These are phyloP conservation scores for Hyperopisus bebe DNA, from an alignment of 2,113 vertebrate genomes.

Conservation along the genomic window DNA sequence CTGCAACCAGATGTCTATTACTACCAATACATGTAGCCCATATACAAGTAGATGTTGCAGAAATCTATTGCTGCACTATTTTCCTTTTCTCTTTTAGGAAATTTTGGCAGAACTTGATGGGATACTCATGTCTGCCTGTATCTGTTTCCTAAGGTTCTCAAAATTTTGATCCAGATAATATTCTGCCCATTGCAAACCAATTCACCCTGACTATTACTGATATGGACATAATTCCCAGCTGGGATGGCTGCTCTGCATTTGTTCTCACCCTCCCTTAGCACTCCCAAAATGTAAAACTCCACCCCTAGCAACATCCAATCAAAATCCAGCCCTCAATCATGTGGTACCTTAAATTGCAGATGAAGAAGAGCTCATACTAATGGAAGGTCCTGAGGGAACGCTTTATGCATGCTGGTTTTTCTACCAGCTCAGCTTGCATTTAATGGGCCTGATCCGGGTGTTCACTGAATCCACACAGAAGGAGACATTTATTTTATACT, in stretches of 20 bases:
- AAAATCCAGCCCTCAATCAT: conserved; percentile 31
- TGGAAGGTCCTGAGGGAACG: not conserved
- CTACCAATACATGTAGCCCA: not conserved
- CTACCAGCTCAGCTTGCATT: not conserved
- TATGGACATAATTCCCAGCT: conserved; percentile 64
- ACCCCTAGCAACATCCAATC: conserved; percentile 31
- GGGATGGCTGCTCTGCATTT: conserved; percentile 52
- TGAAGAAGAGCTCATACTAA: not conserved
- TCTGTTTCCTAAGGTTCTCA: not conserved
- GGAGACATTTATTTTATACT: not conserved
- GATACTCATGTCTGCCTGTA: conserved; percentile 30
- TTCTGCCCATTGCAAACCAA: conserved; percentile 53
- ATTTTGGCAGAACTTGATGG: conserved; percentile 41
- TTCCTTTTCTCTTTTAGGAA: not conserved
- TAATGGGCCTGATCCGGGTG: conserved; percentile 2
- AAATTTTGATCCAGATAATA: not conserved
- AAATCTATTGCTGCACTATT: not conserved
- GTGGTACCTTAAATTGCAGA: conserved; percentile 19
- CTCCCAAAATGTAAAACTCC: conserved; percentile 16
- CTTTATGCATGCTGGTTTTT: not conserved
- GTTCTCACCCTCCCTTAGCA: conserved; percentile 35
- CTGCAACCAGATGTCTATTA: not conserved
- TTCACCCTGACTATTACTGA: conserved; percentile 60
- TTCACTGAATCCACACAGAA: not conserved
- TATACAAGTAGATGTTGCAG: not conserved